Evolutionary conservation across 2,888 invertebrate species (phyloP).

Genomic region (Leptarthrus brevirostris): DNA sequence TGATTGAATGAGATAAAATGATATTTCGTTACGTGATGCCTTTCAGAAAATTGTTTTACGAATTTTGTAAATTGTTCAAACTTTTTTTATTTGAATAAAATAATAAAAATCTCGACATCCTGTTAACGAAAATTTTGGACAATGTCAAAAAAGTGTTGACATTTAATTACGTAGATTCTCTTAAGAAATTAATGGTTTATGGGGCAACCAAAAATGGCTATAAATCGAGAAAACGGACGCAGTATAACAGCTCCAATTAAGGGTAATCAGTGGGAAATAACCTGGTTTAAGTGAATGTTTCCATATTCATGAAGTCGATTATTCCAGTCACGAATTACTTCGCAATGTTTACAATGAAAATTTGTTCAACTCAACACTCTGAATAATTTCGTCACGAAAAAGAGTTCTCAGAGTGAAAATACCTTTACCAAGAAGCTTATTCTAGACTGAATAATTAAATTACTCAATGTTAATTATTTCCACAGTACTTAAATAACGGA

Average conservation of each 20-base stretch:
- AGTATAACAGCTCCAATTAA: conserved; percentile 28
- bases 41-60: too few relatives aligned
- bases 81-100: too few relatives aligned
- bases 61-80: too few relatives aligned
- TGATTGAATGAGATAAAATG: too few relatives aligned
- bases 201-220: neutral
- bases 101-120: too few relatives aligned
- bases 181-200: neutral
- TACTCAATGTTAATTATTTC: conserved; percentile 12
- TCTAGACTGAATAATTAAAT: conserved; percentile 19
- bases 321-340: conserved; percentile 34
- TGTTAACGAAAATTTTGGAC: too few relatives aligned
- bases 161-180: conserved; percentile 20
- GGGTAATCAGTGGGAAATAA: conserved; percentile 31
- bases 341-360: neutral
- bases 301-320: conserved; percentile 44
- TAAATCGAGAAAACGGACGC: conserved; percentile 26
- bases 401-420: too few relatives aligned
- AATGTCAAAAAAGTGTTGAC: neutral
- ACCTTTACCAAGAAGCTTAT: conserved; percentile 13
- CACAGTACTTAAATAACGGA: neutral
- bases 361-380: neutral
- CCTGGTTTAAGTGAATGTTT: conserved; percentile 32
- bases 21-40: too few relatives aligned
- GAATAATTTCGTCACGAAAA: neutral